These are phyloP conservation scores for Cygnus atratus DNA, from an alignment of 2,113 vertebrate species.

Conservation along the genomic window DNA sequence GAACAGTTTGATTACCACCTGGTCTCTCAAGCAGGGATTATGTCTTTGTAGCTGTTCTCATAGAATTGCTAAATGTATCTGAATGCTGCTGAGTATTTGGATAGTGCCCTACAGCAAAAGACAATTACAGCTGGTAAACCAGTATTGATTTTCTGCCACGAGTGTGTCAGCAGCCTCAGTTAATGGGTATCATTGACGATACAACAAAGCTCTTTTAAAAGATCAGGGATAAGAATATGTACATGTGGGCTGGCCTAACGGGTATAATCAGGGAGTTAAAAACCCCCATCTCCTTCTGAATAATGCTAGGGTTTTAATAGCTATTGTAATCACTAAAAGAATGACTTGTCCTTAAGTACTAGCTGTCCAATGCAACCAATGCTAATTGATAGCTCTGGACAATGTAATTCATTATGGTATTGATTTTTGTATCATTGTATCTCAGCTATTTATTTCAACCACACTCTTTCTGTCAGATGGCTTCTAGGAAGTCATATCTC, in stretches of 20 bases:
- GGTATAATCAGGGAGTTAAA: neutral
- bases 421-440: neutral
- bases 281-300: neutral
- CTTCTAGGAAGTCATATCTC: constrained; percentile 1
- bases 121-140: neutral
- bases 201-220: neutral
- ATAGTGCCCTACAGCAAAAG: neutral
- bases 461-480: neutral
- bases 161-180: neutral
- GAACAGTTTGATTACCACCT: neutral
- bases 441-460: neutral
- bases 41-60: neutral
- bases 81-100: neutral
- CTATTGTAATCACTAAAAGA: neutral
- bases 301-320: neutral
- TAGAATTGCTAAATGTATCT: neutral
- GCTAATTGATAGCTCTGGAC: neutral
- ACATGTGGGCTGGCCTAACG: neutral
- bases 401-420: constrained; percentile 4
- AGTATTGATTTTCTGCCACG: neutral
- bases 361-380: neutral
- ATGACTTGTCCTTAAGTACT: neutral
- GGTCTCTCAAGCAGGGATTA: neutral
- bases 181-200: neutral
- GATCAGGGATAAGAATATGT: neutral